Evolutionary conservation across 1,140 invertebrate genomes (phyloP), one percentile per base, ranked within the genome.

Genomic region (Drosophila triauraria): DNA sequence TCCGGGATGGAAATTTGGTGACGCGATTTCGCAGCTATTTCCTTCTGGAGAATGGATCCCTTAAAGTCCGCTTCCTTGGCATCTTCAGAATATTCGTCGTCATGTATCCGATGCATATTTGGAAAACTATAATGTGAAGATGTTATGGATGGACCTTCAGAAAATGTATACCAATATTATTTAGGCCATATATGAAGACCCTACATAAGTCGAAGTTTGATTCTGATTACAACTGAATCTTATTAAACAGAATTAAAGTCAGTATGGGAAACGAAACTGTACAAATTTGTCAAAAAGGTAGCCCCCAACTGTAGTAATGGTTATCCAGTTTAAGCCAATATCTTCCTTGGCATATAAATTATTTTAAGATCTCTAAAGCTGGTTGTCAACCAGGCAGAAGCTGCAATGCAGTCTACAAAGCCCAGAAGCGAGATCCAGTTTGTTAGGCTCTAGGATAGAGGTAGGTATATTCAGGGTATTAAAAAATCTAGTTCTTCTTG

Each of bases 61-160:
- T 69, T 58, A 51, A 69, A 78, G 13, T 74, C 59, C 9, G 83
- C 50, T 35, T 61, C 74, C 27, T 88, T 88, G 13, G 53, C 67
- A 27, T 88, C 84, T 23, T 88, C 85, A 9, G 74, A 60, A 54
- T 69, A 90, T 10, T 84, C 85, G 20, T 88, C 84, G 40, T 81
- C 85, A 35, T 76, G 78, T 69, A 79, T 79, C 32, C 78, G 85
- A 60, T 78, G 44, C 84, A 88, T 88, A 15, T 38, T 80, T 44
- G 27, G 7, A 2, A 60, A 40, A 38, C 83, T 87, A 50, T 57
- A 88, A 76, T 17, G 13, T 68, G 20, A 25, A 53, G 8, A 15
- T 38, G 8, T 54, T 53, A 44, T 2, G 58, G 12, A 63, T 10
- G 23, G 17, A 27, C 32, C 32, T 44, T 58, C 38, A 54, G 7